Evolutionary conservation across 2,888 invertebrate genomes (phyloP).

Genomic region (Hymenopus coronatus): DNA sequence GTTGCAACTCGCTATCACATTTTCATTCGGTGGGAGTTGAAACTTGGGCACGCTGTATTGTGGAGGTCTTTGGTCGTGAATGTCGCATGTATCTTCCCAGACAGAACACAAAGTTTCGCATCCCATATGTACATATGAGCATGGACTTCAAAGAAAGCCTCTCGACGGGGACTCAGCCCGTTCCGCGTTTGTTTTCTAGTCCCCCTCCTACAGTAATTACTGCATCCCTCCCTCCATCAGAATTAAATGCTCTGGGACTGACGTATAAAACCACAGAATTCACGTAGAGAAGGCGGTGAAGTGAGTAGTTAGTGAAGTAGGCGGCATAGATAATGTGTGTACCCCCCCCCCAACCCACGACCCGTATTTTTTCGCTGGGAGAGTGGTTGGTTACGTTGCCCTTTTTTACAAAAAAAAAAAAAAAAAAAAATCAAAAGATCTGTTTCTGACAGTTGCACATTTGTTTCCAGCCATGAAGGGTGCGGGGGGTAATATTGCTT

Average conservation of each 20-base stretch:
- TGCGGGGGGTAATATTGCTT: not conserved
- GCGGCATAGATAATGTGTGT: not conserved
- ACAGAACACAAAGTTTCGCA: not conserved
- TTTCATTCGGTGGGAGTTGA: no score
- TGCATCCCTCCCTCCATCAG: not conserved
- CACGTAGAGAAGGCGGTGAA: not conserved
- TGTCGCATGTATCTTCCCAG: not conserved
- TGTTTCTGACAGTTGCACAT: constrained; percentile 30
- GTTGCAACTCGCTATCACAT: no score
- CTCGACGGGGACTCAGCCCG: not conserved
- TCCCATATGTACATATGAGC: not conserved
- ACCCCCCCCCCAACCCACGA: not conserved
- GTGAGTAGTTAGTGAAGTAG: not conserved
- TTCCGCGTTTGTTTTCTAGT: not conserved
- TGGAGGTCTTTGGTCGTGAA: not conserved
- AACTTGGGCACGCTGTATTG: not conserved
- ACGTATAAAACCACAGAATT: constrained; percentile 15
- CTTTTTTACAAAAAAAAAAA: not conserved
- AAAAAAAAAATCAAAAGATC: constrained; percentile 24
- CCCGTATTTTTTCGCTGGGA: not conserved
- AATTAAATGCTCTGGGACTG: constrained; percentile 26
- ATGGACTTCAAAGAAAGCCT: constrained; percentile 13
- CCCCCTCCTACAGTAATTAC: not conserved
- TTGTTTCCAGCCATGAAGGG: not conserved
- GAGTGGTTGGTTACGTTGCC: not conserved